Base-by-base conservation (phyloP, 2,888 invertebrate genomes). In the Parnassius smintheus region DNA sequence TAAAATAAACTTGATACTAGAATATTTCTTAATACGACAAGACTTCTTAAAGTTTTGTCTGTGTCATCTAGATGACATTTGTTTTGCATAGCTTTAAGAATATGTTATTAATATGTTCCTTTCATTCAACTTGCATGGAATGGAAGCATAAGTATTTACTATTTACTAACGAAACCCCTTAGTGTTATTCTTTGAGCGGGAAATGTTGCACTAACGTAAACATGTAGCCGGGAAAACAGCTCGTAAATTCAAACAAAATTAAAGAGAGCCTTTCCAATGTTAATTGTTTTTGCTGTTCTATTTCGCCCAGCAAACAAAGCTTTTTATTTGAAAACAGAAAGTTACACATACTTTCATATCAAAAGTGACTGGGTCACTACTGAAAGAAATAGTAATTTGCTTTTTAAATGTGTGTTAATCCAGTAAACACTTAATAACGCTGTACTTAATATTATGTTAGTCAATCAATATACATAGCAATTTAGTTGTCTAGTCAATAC, bases 111-210 rank as follows among this genome's bases (percentile, higher is more conserved):
- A 22, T 44, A 22, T 50, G 50, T 45, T 44, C 44, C 51, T 56
- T 61, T 56, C 61, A 50, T 56, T 61, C 50, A 61, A 55, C 60
- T 56, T 49, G 61, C 51, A 49, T 50, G 56, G 51, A 35, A 55
- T 25, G 52, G 56, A 61, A 61, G 45, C 51, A 44, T 50, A 56
- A 51, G 51, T 56, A 61, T 61, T 56, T 50, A 13, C 50, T 61
- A 56, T 56, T 56, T 56, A 61, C 45, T 61, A 56, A 56, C 55
- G 50, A 61, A 56, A 12, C 45, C 52, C 44, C 52, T 52, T 11
- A 44, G 25, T 53, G 8, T 59, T 52, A 52, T 25, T 25, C 11
- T 52, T 52, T 25, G 45, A 12, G 52, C 49, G 10, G 45, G 13
- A 52, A 59, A 52, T 45, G 12, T 46, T 59, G 45, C 46, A 25